Evolutionary conservation across 1,140 invertebrate species (phyloP).

Genomic region (Hirudo medicinalis): DNA sequence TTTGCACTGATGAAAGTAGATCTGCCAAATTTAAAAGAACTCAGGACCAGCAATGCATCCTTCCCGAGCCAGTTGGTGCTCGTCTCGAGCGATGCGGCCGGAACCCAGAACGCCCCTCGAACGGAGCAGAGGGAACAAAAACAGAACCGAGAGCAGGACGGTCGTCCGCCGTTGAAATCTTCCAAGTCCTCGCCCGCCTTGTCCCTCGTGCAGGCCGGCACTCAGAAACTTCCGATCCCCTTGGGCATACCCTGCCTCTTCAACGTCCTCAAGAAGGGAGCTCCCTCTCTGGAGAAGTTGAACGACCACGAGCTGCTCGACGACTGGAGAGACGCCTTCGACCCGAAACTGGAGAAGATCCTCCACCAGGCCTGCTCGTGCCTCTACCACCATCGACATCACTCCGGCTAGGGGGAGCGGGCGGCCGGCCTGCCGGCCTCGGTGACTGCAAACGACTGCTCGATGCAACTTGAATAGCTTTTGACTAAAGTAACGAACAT

Average conservation of each 20-base stretch:
- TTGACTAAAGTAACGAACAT: too few relatives aligned
- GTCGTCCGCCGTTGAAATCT: too few relatives aligned
- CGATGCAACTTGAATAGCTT: too few relatives aligned
- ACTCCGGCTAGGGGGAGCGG: too few relatives aligned
- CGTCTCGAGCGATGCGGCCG: constrained; percentile 22
- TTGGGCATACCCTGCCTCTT: constrained; percentile 30
- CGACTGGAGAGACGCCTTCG: constrained; percentile 27
- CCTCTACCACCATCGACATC: constrained; percentile 23
- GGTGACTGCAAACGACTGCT: too few relatives aligned
- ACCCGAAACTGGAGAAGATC: constrained; percentile 29
- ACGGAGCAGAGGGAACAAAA: too few relatives aligned
- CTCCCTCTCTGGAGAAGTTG: constrained; percentile 29
- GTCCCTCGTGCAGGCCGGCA: too few relatives aligned
- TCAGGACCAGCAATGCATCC: constrained; percentile 28
- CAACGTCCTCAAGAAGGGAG: constrained; percentile 29
- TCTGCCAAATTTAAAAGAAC: constrained; percentile 29
- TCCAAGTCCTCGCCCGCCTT: too few relatives aligned
- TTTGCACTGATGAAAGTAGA: constrained; percentile 31
- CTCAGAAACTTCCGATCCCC: too few relatives aligned
- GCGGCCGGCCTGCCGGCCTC: too few relatives aligned
- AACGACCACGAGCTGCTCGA: constrained; percentile 32
- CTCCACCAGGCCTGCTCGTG: constrained; percentile 33
- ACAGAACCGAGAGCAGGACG: too few relatives aligned
- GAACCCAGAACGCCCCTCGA: constrained; percentile 19
- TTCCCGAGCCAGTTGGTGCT: constrained; percentile 31